These are phyloP conservation scores for Epinephelus fuscoguttatus DNA, from an alignment of 2,113 vertebrate species.

Conservation along the genomic window DNA sequence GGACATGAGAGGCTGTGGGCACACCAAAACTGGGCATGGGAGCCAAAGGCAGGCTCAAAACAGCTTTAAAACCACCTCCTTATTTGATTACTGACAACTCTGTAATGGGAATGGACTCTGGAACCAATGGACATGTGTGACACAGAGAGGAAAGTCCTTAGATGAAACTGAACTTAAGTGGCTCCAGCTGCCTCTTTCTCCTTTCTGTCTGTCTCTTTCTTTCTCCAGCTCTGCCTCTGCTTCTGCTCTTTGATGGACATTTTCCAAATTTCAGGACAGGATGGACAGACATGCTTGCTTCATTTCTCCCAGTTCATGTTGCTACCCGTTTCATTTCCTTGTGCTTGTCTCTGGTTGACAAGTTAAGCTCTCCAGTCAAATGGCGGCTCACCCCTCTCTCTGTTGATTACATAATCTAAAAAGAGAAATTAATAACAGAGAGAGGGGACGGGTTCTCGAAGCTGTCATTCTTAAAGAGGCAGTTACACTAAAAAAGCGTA, in stretches of 20 bases:
- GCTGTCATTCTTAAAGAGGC: constrained; percentile 86
- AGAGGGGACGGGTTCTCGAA: constrained; percentile 78
- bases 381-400: constrained; percentile 78
- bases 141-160: constrained; percentile 79
- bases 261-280: constrained; percentile 83
- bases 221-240: constrained; percentile 80
- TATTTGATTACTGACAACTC: constrained; percentile 83
- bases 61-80: constrained; percentile 84
- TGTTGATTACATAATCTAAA: constrained; percentile 78
- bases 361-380: constrained; percentile 78
- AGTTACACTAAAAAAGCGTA: constrained; percentile 85
- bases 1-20: constrained; percentile 88
- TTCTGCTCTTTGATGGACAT: constrained; percentile 83
- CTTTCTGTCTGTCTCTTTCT: constrained; percentile 78
- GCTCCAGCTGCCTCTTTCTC: constrained; percentile 81
- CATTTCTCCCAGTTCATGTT: constrained; percentile 81
- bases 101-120: constrained; percentile 84
- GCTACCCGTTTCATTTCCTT: constrained; percentile 82
- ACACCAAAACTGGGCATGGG: constrained; percentile 84
- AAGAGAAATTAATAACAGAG: constrained; percentile 77
- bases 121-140: constrained; percentile 82
- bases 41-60: constrained; percentile 82
- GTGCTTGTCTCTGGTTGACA: constrained; percentile 80
- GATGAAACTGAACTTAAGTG: constrained; percentile 82
- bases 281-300: constrained; percentile 82